Percentiles rank a stretch among this genome's conserved stretches.
Evolutionary conservation across 2,888 invertebrate genomes (phyloP).

Genomic region (Ophion ventricosus): DNA sequence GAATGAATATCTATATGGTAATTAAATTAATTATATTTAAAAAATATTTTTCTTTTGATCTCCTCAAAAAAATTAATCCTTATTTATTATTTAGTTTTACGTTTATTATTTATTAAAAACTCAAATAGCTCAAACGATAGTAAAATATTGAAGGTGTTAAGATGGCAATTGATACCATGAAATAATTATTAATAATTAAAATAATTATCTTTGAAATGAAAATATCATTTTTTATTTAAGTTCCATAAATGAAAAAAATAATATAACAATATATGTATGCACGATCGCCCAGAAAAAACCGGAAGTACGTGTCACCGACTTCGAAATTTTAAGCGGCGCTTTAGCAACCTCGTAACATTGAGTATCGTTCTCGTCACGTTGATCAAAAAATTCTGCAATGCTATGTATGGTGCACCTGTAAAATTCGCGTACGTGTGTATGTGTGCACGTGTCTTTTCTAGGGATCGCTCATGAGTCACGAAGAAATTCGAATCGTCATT

Average conservation of each 20-base stretch:
- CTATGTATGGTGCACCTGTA: slow-evolving; percentile 9
- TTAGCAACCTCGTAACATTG: slow-evolving; percentile 25
- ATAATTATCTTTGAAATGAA: background rate
- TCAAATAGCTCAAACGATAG: too few species aligned
- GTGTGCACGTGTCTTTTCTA: background rate
- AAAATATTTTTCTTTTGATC: too few species aligned
- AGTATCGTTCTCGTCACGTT: background rate
- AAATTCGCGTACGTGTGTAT: background rate
- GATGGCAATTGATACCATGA: too few species aligned
- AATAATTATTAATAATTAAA: too few species aligned
- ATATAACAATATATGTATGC: background rate
- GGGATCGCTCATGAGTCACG: slow-evolving; percentile 49
- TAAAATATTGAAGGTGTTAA: too few species aligned
- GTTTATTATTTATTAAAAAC: too few species aligned
- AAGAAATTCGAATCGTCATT: slow-evolving; percentile 43
- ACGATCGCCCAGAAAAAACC: slow-evolving; percentile 29
- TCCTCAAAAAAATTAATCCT: too few species aligned
- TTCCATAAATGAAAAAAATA: background rate
- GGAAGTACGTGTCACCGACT: slow-evolving; percentile 58
- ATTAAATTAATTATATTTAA: background rate
- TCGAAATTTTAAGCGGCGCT: slow-evolving; percentile 5
- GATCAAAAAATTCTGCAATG: background rate
- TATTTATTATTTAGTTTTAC: too few species aligned
- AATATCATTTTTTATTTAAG: background rate
- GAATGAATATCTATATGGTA: too few species aligned